These are phyloP conservation scores for Protonemura montana DNA, from an alignment of 2,888 invertebrate species.

Conservation along the genomic window DNA sequence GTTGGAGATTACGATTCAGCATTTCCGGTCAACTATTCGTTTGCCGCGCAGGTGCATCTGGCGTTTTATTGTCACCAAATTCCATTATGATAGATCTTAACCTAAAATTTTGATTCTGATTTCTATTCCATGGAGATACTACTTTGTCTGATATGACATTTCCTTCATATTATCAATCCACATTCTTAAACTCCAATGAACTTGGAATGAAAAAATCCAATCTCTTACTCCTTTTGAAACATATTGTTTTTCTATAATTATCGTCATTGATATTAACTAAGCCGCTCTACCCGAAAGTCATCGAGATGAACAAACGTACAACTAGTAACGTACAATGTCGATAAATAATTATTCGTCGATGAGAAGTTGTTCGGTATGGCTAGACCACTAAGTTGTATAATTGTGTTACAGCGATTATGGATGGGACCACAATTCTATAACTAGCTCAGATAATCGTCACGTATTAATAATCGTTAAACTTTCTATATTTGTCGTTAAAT, in stretches of 20 bases:
- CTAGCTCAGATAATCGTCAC: not conserved
- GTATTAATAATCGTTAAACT: conserved; percentile 12
- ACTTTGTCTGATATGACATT: too few species aligned
- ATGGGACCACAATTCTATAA: not conserved
- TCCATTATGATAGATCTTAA: too few species aligned
- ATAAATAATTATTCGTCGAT: not conserved
- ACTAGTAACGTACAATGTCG: not conserved
- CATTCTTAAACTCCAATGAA: too few species aligned
- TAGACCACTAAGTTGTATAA: not conserved
- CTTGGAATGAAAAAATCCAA: too few species aligned
- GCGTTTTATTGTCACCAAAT: too few species aligned
- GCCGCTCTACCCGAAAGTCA: not conserved
- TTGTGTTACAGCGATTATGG: not conserved
- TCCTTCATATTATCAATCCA: too few species aligned
- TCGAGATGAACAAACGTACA: not conserved
- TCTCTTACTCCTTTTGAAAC: not conserved
- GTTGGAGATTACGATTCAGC: too few species aligned
- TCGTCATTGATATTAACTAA: not conserved
- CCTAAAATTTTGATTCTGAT: too few species aligned
- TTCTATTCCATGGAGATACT: too few species aligned
- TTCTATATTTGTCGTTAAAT: not conserved
- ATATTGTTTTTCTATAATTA: too few species aligned
- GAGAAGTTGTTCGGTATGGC: not conserved
- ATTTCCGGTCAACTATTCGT: too few species aligned
- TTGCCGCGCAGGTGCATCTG: too few species aligned